Percentiles rank a stretch among this genome's conserved stretches.
Conservation (phyloP, 2,888 invertebrate species). For the Oscheius sp. region DNA sequence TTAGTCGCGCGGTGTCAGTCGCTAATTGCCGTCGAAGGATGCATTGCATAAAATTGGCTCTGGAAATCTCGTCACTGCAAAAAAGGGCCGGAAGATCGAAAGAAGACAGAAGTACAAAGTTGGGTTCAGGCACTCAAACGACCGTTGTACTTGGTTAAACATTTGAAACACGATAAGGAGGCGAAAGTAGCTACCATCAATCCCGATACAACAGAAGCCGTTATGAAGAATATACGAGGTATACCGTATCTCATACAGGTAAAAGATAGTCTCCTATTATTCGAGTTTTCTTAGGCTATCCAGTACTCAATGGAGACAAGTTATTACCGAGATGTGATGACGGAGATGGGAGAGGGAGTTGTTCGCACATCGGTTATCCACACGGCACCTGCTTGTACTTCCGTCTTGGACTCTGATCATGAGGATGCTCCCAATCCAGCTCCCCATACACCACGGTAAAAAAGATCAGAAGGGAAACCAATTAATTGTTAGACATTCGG, state of each 20-base stretch:
- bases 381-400: slow-evolving; percentile 66
- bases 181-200: slow-evolving; percentile 47
- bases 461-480: not conserved
- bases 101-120: not conserved
- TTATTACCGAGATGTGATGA: slow-evolving; percentile 58
- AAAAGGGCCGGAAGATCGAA: not conserved
- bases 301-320: slow-evolving; percentile 67
- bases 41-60: slow-evolving; percentile 22
- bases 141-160: slow-evolving; percentile 26
- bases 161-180: slow-evolving; percentile 36
- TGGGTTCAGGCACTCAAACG: slow-evolving; percentile 16
- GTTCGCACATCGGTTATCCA: slow-evolving; percentile 67
- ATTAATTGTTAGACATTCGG: slow-evolving; percentile 43
- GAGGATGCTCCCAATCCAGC: slow-evolving; percentile 45
- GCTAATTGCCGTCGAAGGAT: slow-evolving; percentile 16
- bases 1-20: slow-evolving; percentile 25
- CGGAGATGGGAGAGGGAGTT: slow-evolving; percentile 60
- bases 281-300: slow-evolving; percentile 54
- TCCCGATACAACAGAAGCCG: slow-evolving; percentile 59
- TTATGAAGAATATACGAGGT: slow-evolving; percentile 65
- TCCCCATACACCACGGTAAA: slow-evolving; percentile 44
- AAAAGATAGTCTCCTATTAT: not conserved
- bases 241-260: slow-evolving; percentile 68
- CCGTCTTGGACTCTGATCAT: slow-evolving; percentile 59
- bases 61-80: not conserved